These are phyloP conservation scores for Salmo trutta DNA, from an alignment of 2,797 vertebrate species.

Conservation along the genomic window DNA sequence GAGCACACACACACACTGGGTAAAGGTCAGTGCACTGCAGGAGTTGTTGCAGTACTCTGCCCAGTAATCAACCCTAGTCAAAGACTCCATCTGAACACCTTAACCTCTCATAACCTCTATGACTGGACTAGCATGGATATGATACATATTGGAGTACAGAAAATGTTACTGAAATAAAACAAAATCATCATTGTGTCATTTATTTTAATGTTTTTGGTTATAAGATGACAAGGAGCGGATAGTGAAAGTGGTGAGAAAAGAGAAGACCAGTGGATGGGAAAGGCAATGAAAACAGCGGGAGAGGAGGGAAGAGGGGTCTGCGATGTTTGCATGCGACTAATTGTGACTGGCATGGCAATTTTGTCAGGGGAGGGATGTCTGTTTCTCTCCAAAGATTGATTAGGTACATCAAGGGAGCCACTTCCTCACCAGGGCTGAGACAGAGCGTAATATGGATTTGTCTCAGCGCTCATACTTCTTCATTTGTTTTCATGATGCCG, in stretches of 20 bases:
- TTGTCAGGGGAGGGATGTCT: constrained; percentile 45
- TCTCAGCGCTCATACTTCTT: constrained; percentile 43
- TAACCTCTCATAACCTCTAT: neutral
- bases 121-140: neutral
- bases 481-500: constrained; percentile 61
- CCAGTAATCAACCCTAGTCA: neutral
- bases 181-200: neutral
- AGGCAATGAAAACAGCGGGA: constrained; percentile 7
- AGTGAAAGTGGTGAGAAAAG: neutral
- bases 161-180: neutral
- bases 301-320: constrained; percentile 23
- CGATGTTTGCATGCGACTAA: constrained; percentile 42
- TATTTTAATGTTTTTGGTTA: neutral
- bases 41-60: neutral
- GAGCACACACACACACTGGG: neutral
- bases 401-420: constrained; percentile 51
- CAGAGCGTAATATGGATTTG: constrained; percentile 56
- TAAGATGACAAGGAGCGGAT: too few species aligned
- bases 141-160: neutral
- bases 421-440: constrained; percentile 43
- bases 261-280: neutral
- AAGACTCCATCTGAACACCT: neutral
- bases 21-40: neutral
- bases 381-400: constrained; percentile 56
- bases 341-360: constrained; percentile 41